Conservation (phyloP, 2,113 vertebrate genomes). For the Embiotoca jacksoni region DNA sequence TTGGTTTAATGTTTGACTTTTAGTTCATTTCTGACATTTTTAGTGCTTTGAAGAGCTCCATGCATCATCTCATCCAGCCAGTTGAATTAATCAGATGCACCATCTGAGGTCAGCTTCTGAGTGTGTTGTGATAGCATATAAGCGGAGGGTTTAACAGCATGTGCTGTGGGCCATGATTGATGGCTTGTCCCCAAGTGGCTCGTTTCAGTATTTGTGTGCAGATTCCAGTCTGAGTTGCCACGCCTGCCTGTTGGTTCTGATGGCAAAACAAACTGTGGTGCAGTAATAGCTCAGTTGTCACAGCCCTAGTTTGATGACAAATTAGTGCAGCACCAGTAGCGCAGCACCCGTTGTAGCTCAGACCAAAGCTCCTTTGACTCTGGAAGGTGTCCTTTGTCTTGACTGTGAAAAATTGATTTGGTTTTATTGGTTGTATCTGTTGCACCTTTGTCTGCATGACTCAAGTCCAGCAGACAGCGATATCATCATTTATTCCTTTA, state of each 20-base stretch:
- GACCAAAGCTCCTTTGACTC: slow-evolving; percentile 64
- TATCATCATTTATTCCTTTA: slow-evolving; percentile 19
- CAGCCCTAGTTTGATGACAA: slow-evolving; percentile 75
- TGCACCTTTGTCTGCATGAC: slow-evolving; percentile 49
- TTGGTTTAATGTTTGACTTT: slow-evolving; percentile 9
- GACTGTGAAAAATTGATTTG: slow-evolving; percentile 65
- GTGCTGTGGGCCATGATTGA: slow-evolving; percentile 65
- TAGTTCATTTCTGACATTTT: slow-evolving; percentile 16
- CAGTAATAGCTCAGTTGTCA: slow-evolving; percentile 82
- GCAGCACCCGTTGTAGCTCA: slow-evolving; percentile 56
- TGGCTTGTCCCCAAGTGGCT: slow-evolving; percentile 41
- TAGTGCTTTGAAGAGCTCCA: neutral
- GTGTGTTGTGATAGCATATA: slow-evolving; percentile 28
- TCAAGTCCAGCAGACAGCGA: slow-evolving; percentile 43
- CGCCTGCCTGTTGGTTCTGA: slow-evolving; percentile 71
- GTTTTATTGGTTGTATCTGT: slow-evolving; percentile 68
- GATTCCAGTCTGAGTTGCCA: slow-evolving; percentile 53
- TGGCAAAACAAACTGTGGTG: slow-evolving; percentile 79
- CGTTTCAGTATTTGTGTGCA: slow-evolving; percentile 53
- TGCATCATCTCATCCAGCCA: slow-evolving; percentile 19
- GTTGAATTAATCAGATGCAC: slow-evolving; percentile 23
- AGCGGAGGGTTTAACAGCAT: slow-evolving; percentile 36
- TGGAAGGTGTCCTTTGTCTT: slow-evolving; percentile 76
- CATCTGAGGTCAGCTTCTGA: slow-evolving; percentile 37
- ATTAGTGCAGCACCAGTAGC: slow-evolving; percentile 74